A percentile compares a stretch with the other conserved stretches of the same genome.
Conservation (phyloP, 2,888 invertebrate species). For the Noctua janthina region DNA sequence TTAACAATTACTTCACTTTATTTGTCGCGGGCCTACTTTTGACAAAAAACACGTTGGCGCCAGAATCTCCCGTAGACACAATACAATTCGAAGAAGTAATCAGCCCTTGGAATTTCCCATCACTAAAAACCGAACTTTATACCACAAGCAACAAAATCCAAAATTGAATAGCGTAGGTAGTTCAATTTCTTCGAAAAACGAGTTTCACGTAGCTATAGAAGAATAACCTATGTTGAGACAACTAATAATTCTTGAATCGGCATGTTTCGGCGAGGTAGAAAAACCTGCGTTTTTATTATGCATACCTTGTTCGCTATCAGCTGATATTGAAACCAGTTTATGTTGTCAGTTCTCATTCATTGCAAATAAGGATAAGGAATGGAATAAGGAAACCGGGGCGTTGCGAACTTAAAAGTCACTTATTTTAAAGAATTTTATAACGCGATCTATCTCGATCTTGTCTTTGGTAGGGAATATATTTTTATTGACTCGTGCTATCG, state of each 20-base stretch:
- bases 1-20: constrained; percentile 39
- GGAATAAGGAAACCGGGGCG: constrained; percentile 50
- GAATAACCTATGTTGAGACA: constrained; percentile 71
- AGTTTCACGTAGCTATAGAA: constrained; percentile 72
- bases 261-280: constrained; percentile 82
- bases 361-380: constrained; percentile 71
- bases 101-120: constrained; percentile 53
- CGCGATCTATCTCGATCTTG: constrained; percentile 28
- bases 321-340: constrained; percentile 84
- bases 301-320: constrained; percentile 82
- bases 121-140: constrained; percentile 47
- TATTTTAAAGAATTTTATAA: constrained; percentile 44
- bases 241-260: constrained; percentile 77
- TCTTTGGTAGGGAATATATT: constrained; percentile 16
- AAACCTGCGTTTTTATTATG: constrained; percentile 77
- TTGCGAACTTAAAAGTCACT: constrained; percentile 13
- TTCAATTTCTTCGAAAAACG: constrained; percentile 61
- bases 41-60: constrained; percentile 65
- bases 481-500: constrained; percentile 24
- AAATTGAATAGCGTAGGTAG: constrained; percentile 41
- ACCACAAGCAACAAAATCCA: constrained; percentile 29
- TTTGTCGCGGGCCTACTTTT: constrained; percentile 38
- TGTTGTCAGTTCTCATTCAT: constrained; percentile 79
- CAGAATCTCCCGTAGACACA: constrained; percentile 70
- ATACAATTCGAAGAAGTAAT: constrained; percentile 69